Evolutionary conservation across 1,140 invertebrate species (phyloP).

Genomic region (Drosophila melanica): DNA sequence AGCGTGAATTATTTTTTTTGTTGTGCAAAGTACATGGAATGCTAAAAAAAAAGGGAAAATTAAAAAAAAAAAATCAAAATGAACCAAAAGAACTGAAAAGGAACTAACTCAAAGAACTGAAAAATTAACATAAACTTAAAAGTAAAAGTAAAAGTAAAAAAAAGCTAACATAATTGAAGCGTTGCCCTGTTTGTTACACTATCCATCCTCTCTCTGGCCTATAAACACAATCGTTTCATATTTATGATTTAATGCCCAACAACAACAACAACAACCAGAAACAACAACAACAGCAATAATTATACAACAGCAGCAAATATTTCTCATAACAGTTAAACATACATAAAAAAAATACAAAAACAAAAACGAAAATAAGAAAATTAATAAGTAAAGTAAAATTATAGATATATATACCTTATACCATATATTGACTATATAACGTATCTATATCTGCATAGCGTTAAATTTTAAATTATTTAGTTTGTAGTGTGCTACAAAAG

Average conservation of each 20-base stretch:
- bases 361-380: neutral
- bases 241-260: constrained; percentile 52
- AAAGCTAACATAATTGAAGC: constrained; percentile 41
- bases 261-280: constrained; percentile 36
- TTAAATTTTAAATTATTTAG: constrained; percentile 80
- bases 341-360: constrained; percentile 27
- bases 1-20: constrained; percentile 48
- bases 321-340: constrained; percentile 21
- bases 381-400: constrained; percentile 5
- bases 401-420: constrained; percentile 46
- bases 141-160: too few relatives aligned
- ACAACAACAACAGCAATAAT: constrained; percentile 32
- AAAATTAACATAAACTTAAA: constrained; percentile 38
- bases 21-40: constrained; percentile 9
- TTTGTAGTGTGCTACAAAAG: constrained; percentile 72
- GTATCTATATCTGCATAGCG: constrained; percentile 66
- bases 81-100: constrained; percentile 44
- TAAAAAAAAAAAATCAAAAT: constrained; percentile 14
- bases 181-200: constrained; percentile 60
- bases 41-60: neutral
- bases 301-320: constrained; percentile 20
- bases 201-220: constrained; percentile 48
- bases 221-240: constrained; percentile 46
- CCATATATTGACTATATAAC: constrained; percentile 60
- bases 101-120: constrained; percentile 19